These are phyloP conservation scores for Crossocerus cetratus DNA, from an alignment of 2,888 invertebrate species.

Conservation along the genomic window DNA sequence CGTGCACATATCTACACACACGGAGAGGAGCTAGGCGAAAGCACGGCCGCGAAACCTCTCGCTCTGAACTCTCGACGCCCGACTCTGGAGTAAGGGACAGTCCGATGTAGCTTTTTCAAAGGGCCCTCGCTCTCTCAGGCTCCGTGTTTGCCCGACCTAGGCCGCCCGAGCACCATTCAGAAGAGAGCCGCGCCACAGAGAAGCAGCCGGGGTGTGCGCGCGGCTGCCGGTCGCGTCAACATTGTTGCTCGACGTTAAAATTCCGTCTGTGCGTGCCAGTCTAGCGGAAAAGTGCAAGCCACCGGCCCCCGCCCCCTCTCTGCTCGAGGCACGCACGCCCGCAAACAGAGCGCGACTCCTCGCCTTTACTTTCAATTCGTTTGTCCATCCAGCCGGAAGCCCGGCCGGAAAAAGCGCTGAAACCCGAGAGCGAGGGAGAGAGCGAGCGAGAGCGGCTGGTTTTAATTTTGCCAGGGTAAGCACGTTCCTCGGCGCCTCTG, in stretches of 20 bases:
- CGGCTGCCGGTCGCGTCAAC: background rate
- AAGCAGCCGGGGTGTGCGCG: slow-evolving; percentile 5
- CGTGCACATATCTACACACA: background rate
- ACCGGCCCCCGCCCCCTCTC: background rate
- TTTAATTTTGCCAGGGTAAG: slow-evolving; percentile 16
- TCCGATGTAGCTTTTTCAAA: background rate
- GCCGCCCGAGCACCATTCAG: too few species aligned
- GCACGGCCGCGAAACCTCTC: too few species aligned
- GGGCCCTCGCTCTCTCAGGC: background rate
- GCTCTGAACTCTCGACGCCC: too few species aligned
- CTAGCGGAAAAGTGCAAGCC: slow-evolving; percentile 18
- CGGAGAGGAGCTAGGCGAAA: background rate
- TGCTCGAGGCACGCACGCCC: background rate
- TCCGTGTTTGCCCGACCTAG: slow-evolving; percentile 58
- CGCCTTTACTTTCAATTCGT: slow-evolving; percentile 3
- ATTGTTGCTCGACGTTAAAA: slow-evolving; percentile 2
- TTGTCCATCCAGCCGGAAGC: slow-evolving; percentile 20
- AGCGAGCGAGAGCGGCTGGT: slow-evolving; percentile 19
- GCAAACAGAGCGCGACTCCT: background rate
- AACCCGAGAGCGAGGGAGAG: too few species aligned
- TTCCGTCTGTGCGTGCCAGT: slow-evolving; percentile 2
- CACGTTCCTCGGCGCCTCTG: slow-evolving; percentile 15
- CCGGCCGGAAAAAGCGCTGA: slow-evolving; percentile 8
- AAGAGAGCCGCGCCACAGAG: too few species aligned
- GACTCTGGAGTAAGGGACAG: slow-evolving; percentile 7